phyloP scores from a whole-genome alignment of 2,113 vertebrate species.

The Azemiops feae region DNA sequence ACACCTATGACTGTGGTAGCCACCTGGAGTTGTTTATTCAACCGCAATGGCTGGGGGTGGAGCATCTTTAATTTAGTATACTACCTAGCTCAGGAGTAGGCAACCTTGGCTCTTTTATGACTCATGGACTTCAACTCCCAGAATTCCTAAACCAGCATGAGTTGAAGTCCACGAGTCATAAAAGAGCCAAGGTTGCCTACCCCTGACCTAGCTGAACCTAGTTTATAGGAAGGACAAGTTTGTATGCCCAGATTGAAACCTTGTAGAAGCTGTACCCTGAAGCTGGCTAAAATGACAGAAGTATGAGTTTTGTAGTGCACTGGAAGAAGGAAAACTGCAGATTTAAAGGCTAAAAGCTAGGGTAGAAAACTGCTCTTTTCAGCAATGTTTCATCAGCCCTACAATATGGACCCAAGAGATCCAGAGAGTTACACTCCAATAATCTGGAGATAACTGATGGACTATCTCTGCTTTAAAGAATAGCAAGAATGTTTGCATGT shows the following conservation, averaged over 20 bases:
- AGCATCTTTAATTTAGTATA: background rate
- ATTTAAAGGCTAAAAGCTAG: background rate
- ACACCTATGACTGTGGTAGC: background rate
- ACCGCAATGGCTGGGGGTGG: background rate
- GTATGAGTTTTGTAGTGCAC: background rate
- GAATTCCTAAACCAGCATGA: too few species aligned
- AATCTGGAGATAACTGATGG: background rate
- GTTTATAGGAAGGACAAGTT: background rate
- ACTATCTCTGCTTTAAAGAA: background rate
- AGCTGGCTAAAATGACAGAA: background rate
- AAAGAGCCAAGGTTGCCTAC: too few species aligned
- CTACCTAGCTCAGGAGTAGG: background rate
- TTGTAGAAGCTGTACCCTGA: background rate
- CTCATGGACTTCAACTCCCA: too few species aligned
- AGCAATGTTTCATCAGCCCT: background rate
- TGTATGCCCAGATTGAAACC: background rate
- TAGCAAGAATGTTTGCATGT: background rate
- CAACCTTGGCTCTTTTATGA: too few species aligned
- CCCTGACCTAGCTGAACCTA: background rate
- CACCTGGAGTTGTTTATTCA: background rate
- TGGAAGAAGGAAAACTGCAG: background rate
- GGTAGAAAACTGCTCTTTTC: background rate
- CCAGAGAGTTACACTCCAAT: background rate
- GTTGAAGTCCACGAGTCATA: too few species aligned
- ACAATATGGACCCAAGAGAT: background rate